These are phyloP conservation scores for Lycodopsis pacificus DNA, from an alignment of 2,797 vertebrate species.

Conservation along the genomic window DNA sequence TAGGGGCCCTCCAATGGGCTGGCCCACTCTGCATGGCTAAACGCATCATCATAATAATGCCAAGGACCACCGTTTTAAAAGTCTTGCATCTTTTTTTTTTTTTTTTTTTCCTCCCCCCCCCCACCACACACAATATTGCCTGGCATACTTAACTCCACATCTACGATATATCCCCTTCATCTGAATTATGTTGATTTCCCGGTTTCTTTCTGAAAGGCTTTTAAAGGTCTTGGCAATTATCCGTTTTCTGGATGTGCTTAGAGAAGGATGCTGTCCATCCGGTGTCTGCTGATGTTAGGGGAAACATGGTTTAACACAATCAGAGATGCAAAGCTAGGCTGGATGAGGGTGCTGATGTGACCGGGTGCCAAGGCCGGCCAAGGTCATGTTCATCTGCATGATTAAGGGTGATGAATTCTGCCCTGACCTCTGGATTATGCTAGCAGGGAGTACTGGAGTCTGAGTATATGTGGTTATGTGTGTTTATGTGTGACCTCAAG, in stretches of 20 bases:
- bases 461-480: slow-evolving; percentile 24
- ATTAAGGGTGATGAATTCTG: slow-evolving; percentile 81
- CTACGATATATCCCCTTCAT: slow-evolving; percentile 72
- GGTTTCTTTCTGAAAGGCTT: slow-evolving; percentile 83
- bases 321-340: slow-evolving; percentile 81
- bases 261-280: slow-evolving; percentile 78
- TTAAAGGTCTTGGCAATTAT: slow-evolving; percentile 85
- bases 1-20: slow-evolving; percentile 80
- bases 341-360: slow-evolving; percentile 76
- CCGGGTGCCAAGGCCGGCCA: slow-evolving; percentile 78
- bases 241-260: slow-evolving; percentile 75
- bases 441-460: slow-evolving; percentile 49
- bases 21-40: slow-evolving; percentile 82
- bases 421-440: slow-evolving; percentile 79
- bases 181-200: slow-evolving; percentile 82
- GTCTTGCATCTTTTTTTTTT: slow-evolving; percentile 65
- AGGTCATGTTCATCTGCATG: slow-evolving; percentile 83
- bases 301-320: slow-evolving; percentile 84
- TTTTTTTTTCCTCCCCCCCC: not conserved
- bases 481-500: slow-evolving; percentile 29
- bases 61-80: slow-evolving; percentile 77
- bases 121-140: slow-evolving; percentile 49
- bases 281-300: slow-evolving; percentile 81
- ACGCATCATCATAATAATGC: slow-evolving; percentile 81
- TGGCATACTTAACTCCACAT: slow-evolving; percentile 67